Evolutionary conservation across 2,888 invertebrate species (phyloP).

Genomic region (Pseudococcus viburni): DNA sequence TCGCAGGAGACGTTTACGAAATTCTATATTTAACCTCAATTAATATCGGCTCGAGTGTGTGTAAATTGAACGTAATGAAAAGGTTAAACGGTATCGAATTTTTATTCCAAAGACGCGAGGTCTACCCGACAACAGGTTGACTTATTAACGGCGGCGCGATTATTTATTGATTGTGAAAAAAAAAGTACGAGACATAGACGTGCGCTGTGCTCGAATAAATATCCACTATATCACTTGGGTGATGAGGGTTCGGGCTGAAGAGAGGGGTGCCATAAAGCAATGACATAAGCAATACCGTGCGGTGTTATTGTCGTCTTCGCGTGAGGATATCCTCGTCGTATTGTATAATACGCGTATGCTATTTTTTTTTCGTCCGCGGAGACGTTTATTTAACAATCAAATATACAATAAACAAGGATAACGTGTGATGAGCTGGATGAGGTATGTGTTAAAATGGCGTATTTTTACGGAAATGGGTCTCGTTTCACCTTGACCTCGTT

Average conservation of each 20-base stretch:
- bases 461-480: constrained; percentile 37
- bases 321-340: constrained; percentile 31
- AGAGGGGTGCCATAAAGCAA: not conserved
- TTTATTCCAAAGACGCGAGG: constrained; percentile 27
- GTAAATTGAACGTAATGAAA: constrained; percentile 50
- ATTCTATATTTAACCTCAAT: constrained; percentile 47
- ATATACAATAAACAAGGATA: constrained; percentile 52
- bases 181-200: not conserved
- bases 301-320: not conserved
- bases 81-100: constrained; percentile 55
- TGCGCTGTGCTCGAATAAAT: not conserved
- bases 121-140: constrained; percentile 30
- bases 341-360: not conserved
- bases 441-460: not conserved
- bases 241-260: not conserved
- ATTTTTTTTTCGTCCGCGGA: not conserved
- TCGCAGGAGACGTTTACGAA: constrained; percentile 21
- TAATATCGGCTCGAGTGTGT: not conserved
- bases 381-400: constrained; percentile 50
- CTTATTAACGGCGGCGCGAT: not conserved
- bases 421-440: constrained; percentile 32
- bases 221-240: not conserved
- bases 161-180: constrained; percentile 3
- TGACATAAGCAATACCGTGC: not conserved
- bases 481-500: constrained; percentile 51